Conservation (phyloP, 2,113 vertebrate species). For the Hemibagrus wyckioides region DNA sequence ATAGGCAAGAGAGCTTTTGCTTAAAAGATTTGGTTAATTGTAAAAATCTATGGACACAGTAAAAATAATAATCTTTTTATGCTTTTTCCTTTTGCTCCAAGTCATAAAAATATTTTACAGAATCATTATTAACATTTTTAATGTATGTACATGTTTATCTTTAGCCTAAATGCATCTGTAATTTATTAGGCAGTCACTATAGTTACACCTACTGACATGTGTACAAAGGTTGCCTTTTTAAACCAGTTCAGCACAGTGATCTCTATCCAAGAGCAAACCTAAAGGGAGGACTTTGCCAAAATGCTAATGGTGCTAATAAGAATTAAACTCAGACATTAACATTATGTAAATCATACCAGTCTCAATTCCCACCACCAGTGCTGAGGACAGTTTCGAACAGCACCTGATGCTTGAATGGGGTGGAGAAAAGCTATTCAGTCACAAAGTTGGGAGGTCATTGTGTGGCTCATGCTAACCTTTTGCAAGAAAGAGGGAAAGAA, state of each 20-base stretch:
- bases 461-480: slow-evolving; percentile 83
- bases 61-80: background rate
- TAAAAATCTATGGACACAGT: background rate
- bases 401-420: slow-evolving; percentile 21
- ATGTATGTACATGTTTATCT: background rate
- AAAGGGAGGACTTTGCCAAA: background rate
- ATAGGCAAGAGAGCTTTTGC: background rate
- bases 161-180: background rate
- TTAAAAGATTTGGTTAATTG: background rate
- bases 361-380: background rate
- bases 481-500: slow-evolving; percentile 74
- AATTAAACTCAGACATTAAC: background rate
- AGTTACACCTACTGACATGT: background rate
- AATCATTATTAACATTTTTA: background rate
- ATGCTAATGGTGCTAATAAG: slow-evolving; percentile 30
- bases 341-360: slow-evolving; percentile 20
- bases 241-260: background rate
- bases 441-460: slow-evolving; percentile 82
- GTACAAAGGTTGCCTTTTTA: background rate
- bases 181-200: background rate
- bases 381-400: slow-evolving; percentile 7
- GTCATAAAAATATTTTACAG: background rate
- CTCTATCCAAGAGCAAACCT: background rate
- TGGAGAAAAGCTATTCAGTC: slow-evolving; percentile 54
- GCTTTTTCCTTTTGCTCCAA: background rate